These are phyloP conservation scores for Lophura nycthemera DNA, from an alignment of 2,113 vertebrate species.

Conservation along the genomic window DNA sequence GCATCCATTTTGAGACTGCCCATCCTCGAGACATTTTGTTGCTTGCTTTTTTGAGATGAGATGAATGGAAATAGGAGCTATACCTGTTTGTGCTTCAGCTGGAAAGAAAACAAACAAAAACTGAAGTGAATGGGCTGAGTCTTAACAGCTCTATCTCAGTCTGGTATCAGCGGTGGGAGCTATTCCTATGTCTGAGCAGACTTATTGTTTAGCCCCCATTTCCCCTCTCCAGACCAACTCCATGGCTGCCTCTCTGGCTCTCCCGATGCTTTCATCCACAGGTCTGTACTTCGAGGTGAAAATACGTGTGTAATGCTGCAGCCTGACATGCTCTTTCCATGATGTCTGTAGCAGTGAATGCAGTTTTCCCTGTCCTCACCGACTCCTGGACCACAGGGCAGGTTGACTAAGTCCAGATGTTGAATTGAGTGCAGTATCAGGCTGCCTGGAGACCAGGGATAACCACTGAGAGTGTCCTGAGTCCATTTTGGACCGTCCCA, in stretches of 20 bases:
- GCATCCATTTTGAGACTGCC: background rate
- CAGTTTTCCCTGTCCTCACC: background rate
- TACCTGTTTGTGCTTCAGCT: background rate
- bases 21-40: background rate
- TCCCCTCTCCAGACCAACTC: background rate
- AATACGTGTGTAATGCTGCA: background rate
- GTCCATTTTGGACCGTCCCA: accelerated
- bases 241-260: background rate
- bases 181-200: background rate
- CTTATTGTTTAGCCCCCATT: background rate
- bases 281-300: background rate
- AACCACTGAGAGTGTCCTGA: background rate
- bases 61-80: background rate
- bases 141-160: background rate
- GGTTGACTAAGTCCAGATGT: background rate
- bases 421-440: background rate
- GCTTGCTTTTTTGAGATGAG: background rate
- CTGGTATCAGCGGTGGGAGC: background rate
- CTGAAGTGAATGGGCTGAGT: background rate
- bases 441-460: background rate
- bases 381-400: background rate
- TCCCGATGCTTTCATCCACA: background rate
- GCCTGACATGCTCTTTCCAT: background rate
- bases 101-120: background rate
- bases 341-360: background rate